phyloP scores from a whole-genome alignment of 2,113 vertebrate genomes.

The Lanius collurio region DNA sequence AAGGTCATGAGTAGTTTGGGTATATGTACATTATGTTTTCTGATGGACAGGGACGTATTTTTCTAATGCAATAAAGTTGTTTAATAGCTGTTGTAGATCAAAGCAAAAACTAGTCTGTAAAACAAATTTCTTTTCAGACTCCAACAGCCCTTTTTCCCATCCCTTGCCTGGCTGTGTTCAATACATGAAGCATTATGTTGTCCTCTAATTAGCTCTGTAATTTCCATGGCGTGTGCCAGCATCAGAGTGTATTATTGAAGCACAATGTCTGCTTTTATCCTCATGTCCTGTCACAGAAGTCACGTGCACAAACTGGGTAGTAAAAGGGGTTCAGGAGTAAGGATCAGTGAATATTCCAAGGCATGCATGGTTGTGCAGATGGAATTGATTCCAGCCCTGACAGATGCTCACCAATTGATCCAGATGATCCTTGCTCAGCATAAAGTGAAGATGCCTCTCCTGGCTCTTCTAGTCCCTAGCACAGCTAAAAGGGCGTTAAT shows the following conservation, averaged over 20 bases:
- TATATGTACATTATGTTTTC: accelerated
- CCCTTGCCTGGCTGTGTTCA: not conserved
- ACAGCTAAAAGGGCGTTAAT: not conserved
- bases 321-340: not conserved
- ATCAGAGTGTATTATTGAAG: not conserved
- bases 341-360: not conserved
- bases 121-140: not conserved
- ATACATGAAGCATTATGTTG: not conserved
- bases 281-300: not conserved
- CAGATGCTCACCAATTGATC: not conserved
- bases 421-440: not conserved
- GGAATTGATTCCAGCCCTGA: not conserved
- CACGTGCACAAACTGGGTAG: not conserved
- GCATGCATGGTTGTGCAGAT: not conserved
- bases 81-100: not conserved
- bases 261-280: not conserved
- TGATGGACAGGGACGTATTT: not conserved
- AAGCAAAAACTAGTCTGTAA: not conserved
- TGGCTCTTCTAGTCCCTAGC: not conserved
- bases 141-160: not conserved
- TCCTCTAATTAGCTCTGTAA: not conserved
- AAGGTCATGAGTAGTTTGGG: not conserved
- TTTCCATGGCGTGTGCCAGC: not conserved
- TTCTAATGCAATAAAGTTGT: not conserved
- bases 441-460: not conserved